Evolutionary conservation across 2,888 invertebrate species (phyloP), one percentile per base, ranked within the genome.

Genomic region (Eupithecia subumbrata): DNA sequence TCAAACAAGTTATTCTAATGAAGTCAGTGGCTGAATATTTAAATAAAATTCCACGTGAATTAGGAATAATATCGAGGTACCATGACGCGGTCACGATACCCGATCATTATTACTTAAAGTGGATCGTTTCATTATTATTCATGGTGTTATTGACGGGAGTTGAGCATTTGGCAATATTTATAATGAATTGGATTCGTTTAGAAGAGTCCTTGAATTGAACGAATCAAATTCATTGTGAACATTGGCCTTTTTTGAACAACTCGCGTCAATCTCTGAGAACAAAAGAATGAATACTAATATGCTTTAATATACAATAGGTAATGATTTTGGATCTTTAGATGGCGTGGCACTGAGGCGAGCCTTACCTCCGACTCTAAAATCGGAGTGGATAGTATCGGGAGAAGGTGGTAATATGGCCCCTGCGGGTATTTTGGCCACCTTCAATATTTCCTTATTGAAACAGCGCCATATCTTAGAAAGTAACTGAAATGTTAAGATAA

Each of bases 1-100:
- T 40, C 67, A 40, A 67, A 37, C 30, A 64, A 18, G 64, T 67
- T 67, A 67, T 67, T 67, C 66, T 67, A 67, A 67, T 40, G n/a
- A 67, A 67, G 30, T 40, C 67, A 1, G 64, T 34, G 1, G 16
- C 4, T 64, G 34, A 30, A 11, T 66, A 18, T 37, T 37, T n/a
- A 22, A 67, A 40, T n/a, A n/a, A 40, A 67, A 37, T 18, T n/a
- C 30, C 40, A 40, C 67, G 30, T 40, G 18, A 37, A n/a, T 67
- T 37, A 34, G 34, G 18, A 37, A 22, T 67, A 67, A 67, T 40
- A 37, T 40, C 11, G 67, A 40, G 5, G 67, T n/a, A 67, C n/a
- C n/a, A 22, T 22, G n/a, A 40, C n/a, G 67, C n/a, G 40, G 40
- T 67, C 67, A 67, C 40, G 40, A 67, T 40, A 67, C n/a, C 66